phyloP scores from a whole-genome alignment of 2,113 vertebrate species.

The Cynoglossus semilaevis region DNA sequence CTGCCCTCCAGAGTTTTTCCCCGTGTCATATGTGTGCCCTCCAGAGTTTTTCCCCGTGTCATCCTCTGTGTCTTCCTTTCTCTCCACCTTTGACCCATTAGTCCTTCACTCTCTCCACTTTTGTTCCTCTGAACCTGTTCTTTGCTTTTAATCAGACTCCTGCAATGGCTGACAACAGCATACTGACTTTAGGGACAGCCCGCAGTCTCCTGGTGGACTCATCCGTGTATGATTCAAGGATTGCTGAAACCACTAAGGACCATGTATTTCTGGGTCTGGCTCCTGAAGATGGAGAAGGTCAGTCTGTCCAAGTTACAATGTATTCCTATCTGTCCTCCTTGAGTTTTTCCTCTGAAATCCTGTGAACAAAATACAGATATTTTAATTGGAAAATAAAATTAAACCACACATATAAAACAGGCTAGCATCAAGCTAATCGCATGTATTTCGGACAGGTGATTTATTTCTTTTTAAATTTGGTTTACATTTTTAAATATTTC shows the following conservation, averaged over 20 bases:
- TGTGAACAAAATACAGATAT: not conserved
- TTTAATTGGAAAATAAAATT: not conserved
- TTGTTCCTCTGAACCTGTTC: slow-evolving; percentile 3
- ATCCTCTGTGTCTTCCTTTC: not conserved
- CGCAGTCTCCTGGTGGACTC: slow-evolving; percentile 87
- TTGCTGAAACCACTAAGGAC: slow-evolving; percentile 85
- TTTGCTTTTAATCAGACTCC: slow-evolving; percentile 27
- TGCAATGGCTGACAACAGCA: slow-evolving; percentile 87
- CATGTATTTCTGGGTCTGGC: slow-evolving; percentile 69
- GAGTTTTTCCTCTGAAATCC: not conserved
- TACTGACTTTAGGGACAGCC: slow-evolving; percentile 72
- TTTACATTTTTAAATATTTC: too few relatives aligned
- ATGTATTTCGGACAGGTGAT: too few relatives aligned
- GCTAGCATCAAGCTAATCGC: too few relatives aligned
- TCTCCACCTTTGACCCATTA: not conserved
- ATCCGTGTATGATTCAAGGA: slow-evolving; percentile 88
- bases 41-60: too few relatives aligned
- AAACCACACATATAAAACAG: too few relatives aligned
- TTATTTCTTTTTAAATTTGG: too few relatives aligned
- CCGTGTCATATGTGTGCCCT: too few relatives aligned
- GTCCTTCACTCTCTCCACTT: not conserved
- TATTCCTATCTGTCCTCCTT: not conserved
- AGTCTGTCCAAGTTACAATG: slow-evolving; percentile 17
- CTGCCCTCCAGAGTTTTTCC: not conserved
- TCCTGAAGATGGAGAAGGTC: slow-evolving; percentile 82